A percentile compares a stretch with the other conserved stretches of the same genome.
Conservation (phyloP, 2,797 vertebrate species). For the Enteromius afrohamiltoni region DNA sequence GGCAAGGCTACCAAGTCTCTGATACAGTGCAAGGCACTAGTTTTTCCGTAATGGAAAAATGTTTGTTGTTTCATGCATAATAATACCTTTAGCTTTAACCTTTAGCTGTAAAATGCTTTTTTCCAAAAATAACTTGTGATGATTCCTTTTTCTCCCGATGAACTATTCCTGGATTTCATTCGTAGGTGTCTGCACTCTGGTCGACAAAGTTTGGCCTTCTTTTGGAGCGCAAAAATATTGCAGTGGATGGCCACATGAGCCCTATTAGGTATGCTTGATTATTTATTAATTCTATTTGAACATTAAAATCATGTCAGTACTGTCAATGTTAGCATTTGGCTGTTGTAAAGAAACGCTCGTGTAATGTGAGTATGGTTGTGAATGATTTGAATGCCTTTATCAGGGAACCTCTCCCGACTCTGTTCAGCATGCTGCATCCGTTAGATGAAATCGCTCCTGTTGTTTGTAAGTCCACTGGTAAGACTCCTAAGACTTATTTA, state of each 20-base stretch:
- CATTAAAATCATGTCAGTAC: background rate
- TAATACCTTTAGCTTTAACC: too few species aligned
- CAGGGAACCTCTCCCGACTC: slow-evolving; percentile 89
- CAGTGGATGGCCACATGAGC: slow-evolving; percentile 81
- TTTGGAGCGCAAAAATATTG: slow-evolving; percentile 87
- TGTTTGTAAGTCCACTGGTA: slow-evolving; percentile 89
- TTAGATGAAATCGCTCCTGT: slow-evolving; percentile 95
- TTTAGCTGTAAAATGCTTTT: background rate
- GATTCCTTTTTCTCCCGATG: background rate
- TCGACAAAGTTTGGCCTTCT: slow-evolving; percentile 92
- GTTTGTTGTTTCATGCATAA: background rate
- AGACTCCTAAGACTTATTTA: slow-evolving; percentile 15
- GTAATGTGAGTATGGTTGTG: background rate
- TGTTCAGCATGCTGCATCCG: slow-evolving; percentile 98
- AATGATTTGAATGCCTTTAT: too few species aligned
- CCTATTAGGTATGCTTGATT: slow-evolving; percentile 78
- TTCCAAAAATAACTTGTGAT: background rate
- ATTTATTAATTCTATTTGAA: background rate
- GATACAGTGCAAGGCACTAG: background rate
- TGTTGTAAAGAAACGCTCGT: background rate
- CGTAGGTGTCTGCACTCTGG: slow-evolving; percentile 92
- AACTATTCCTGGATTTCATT: background rate
- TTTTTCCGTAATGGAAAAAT: background rate
- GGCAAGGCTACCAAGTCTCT: background rate
- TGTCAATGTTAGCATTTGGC: background rate